Evolutionary conservation across 2,888 invertebrate genomes (phyloP), one percentile per base, ranked within the genome.

Genomic region (Acholoe squamosa): DNA sequence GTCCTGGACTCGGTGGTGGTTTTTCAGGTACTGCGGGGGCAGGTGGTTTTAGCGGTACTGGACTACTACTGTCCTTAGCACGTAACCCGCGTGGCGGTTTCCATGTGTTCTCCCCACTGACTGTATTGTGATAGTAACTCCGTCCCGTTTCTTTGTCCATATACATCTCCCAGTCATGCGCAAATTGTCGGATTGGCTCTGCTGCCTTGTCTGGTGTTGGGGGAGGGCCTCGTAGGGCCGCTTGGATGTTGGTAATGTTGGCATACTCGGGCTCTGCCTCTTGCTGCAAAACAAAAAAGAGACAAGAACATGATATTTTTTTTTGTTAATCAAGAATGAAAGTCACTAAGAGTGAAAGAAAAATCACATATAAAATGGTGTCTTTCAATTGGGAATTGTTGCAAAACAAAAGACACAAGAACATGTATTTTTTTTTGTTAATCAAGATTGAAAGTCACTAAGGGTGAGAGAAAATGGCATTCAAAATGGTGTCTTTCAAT

Each of bases 91-190:
- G 91, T 0, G 96, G 96, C 12, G 96, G 96, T 92, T 96, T 96
- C 95, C 96, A 96, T 0, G 95, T 94, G 31, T 94, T 93, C 91
- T 95, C 95, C 5, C 94, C 93, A 31, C 95, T 95, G 1, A 93
- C 93, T 28, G 93, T 93, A 92, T 96, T 95, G 91, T 94, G 95
- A 92, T 96, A 96, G 92, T 94, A 96, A 10, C 93, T 93, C 28
- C 96, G 92, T 22, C 95, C 95, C 7, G 92, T 91, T n/a, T 91
- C 92, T 16, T 92, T 91, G 90, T 96, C 96, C 16, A 93, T 93
- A 92, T 95, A 96, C 91, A 96, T 94, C 28, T 95, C 94, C 96
- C 96, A 96, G 71, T 93, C 92, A 90, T 94, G 92, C 16, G 84
- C 86, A 33, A 94, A 91, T n/a, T 90, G 76, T 19, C 92, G 92